These are phyloP conservation scores for Hafferia zeledoni DNA, from an alignment of 2,797 vertebrate genomes.

Conservation along the genomic window DNA sequence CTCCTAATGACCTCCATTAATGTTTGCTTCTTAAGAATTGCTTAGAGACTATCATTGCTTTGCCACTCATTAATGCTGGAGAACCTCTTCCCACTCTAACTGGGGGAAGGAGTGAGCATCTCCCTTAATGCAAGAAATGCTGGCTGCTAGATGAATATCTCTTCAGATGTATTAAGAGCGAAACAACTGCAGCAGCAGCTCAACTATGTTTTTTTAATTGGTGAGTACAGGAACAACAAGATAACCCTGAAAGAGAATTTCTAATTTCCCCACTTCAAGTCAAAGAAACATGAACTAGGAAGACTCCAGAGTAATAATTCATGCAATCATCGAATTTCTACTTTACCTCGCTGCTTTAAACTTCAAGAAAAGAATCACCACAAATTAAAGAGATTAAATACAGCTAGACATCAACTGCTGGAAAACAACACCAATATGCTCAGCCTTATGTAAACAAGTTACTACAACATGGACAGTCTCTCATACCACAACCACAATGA, in stretches of 20 bases:
- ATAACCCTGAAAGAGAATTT: not conserved
- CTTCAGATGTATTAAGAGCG: not conserved
- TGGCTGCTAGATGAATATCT: not conserved
- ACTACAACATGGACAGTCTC: not conserved
- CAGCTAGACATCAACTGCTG: not conserved
- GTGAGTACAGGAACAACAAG: not conserved
- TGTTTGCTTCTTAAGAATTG: not conserved
- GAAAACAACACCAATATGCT: not conserved
- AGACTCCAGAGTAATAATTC: not conserved
- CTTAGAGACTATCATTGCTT: not conserved
- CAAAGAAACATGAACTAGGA: not conserved
- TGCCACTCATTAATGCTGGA: not conserved
- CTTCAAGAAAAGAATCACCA: not conserved
- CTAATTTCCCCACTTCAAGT: not conserved
- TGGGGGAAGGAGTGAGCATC: not conserved
- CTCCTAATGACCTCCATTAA: not conserved
- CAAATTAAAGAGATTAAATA: not conserved
- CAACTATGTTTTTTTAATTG: not conserved
- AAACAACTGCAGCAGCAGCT: not conserved
- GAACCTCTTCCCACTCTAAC: not conserved
- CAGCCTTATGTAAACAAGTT: not conserved
- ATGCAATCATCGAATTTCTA: not conserved
- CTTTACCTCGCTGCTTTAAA: not conserved
- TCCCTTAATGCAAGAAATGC: not conserved
- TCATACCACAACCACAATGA: not conserved